Conservation (phyloP, 2,113 vertebrate genomes). For the Crypturellus undulatus region DNA sequence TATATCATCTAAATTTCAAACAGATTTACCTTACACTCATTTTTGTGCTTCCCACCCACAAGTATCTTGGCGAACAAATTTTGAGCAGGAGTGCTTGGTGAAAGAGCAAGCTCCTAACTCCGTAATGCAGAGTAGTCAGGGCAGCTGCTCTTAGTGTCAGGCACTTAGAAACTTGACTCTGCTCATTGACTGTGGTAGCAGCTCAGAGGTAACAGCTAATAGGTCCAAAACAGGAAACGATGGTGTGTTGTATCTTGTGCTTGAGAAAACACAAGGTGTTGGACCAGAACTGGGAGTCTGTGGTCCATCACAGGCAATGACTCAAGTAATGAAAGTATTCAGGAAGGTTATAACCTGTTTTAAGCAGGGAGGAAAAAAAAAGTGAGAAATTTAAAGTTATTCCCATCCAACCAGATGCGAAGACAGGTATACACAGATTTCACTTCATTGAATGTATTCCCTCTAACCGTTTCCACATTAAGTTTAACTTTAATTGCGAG, state of each 20-base stretch:
- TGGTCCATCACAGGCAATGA: background rate
- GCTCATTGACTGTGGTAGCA: background rate
- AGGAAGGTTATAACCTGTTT: background rate
- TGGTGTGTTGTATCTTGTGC: background rate
- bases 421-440: background rate
- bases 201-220: background rate
- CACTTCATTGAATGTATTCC: background rate
- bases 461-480: background rate
- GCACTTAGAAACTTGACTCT: background rate
- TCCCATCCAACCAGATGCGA: background rate
- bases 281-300: background rate
- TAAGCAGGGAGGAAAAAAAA: background rate
- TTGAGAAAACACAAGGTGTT: background rate
- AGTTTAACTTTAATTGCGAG: background rate
- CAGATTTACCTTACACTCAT: background rate
- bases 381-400: background rate
- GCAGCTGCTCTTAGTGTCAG: background rate
- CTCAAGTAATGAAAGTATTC: background rate
- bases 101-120: background rate
- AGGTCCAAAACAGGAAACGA: background rate
- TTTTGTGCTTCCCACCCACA: background rate
- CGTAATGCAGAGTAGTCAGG: background rate
- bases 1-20: background rate
- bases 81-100: background rate
- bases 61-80: background rate